phyloP scores from a whole-genome alignment of 1,140 invertebrate species.

The Brachionus manjavacas region DNA sequence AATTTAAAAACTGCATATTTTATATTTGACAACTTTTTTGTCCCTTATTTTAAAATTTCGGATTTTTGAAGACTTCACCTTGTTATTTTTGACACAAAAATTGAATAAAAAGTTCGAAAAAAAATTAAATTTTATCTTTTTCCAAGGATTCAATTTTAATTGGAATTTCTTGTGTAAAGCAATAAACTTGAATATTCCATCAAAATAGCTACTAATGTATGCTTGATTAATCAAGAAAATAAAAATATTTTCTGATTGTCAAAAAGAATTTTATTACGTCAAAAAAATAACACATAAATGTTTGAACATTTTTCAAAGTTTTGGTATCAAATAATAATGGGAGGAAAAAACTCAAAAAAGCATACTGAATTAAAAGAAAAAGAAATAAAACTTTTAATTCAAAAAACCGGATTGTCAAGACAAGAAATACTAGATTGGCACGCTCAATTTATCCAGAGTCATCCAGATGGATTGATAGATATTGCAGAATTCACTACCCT shows the following conservation, averaged over 20 bases:
- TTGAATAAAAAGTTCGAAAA: too few relatives aligned
- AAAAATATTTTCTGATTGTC: background rate
- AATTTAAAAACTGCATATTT: too few relatives aligned
- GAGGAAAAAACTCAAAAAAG: background rate
- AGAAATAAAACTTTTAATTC: constrained; percentile 15
- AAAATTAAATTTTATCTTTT: too few relatives aligned
- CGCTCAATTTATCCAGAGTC: background rate
- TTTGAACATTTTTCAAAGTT: too few relatives aligned
- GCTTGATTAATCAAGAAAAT: background rate
- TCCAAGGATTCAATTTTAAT: too few relatives aligned
- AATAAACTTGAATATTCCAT: too few relatives aligned
- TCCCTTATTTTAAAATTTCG: too few relatives aligned
- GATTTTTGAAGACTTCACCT: too few relatives aligned
- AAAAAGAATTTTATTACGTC: background rate
- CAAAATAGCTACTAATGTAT: background rate
- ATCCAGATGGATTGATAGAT: constrained; percentile 21
- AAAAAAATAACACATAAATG: too few relatives aligned
- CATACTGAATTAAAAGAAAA: constrained; percentile 37
- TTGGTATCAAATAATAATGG: background rate
- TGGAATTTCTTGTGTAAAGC: too few relatives aligned
- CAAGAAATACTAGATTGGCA: constrained; percentile 33
- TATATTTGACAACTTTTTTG: too few relatives aligned
- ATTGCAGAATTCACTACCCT: background rate
- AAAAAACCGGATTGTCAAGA: constrained; percentile 31
- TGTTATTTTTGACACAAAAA: too few relatives aligned